Evolutionary conservation across 1,140 invertebrate genomes (phyloP).

Genomic region (Grapholita molesta): DNA sequence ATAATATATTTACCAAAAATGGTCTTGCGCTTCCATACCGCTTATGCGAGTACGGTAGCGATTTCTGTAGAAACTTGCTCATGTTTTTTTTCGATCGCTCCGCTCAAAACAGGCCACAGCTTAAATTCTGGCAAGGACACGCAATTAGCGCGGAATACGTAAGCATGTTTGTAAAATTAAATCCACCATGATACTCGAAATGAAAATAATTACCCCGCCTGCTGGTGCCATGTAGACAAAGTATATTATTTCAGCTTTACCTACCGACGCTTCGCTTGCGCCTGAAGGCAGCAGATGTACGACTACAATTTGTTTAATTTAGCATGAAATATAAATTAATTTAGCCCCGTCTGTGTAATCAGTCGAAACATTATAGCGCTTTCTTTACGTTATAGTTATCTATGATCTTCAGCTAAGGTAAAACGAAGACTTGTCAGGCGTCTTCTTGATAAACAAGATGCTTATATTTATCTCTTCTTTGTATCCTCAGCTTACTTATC

Average conservation of each 20-base stretch:
- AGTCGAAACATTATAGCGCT: too few species aligned
- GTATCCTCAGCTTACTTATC: too few species aligned
- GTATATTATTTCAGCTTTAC: neutral
- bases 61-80: too few species aligned
- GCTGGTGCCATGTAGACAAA: neutral
- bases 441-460: too few species aligned
- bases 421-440: too few species aligned
- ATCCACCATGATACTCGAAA: neutral
- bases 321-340: neutral
- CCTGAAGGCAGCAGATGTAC: neutral
- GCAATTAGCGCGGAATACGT: conserved; percentile 4
- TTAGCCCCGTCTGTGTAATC: too few species aligned
- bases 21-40: too few species aligned
- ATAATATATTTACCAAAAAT: too few species aligned
- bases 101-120: neutral
- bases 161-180: conserved; percentile 13
- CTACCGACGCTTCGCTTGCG: neutral
- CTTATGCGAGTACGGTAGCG: too few species aligned
- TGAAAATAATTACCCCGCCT: conserved; percentile 3
- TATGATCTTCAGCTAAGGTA: too few species aligned
- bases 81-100: neutral
- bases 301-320: neutral
- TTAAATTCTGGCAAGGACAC: neutral
- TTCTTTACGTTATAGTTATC: too few species aligned
- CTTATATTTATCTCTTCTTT: too few species aligned